Evolutionary conservation across 1,140 invertebrate genomes (phyloP).

Genomic region (Drosophila tropicalis): DNA sequence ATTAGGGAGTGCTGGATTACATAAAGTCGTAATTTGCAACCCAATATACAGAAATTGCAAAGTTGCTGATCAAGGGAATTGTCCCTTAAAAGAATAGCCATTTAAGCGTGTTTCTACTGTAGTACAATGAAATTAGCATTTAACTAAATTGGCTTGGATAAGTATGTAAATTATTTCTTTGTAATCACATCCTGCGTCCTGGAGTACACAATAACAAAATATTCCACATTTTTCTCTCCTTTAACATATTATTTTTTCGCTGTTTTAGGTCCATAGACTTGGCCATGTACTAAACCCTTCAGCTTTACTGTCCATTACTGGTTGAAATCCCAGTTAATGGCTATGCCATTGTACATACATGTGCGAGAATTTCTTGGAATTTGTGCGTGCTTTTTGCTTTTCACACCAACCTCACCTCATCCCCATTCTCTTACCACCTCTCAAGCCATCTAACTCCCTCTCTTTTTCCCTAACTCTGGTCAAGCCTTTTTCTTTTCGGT

Average conservation of each 20-base stretch:
- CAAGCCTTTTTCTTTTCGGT: constrained; percentile 32
- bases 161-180: no score
- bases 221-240: background rate
- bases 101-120: no score
- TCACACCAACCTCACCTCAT: constrained; percentile 28
- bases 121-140: no score
- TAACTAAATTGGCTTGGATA: no score
- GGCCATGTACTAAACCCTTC: background rate
- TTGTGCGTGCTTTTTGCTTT: constrained; percentile 66
- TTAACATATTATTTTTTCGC: background rate
- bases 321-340: constrained; percentile 57
- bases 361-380: constrained; percentile 62
- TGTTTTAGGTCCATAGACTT: background rate
- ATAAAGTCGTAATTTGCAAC: no score
- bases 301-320: constrained; percentile 51
- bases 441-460: background rate
- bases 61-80: no score
- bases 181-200: no score
- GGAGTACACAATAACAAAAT: no score
- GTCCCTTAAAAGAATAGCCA: no score
- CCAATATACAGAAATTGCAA: no score
- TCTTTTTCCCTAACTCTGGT: constrained; percentile 26
- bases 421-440: constrained; percentile 15
- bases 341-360: constrained; percentile 34
- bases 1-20: no score